These are phyloP conservation scores for Perca flavescens DNA, from an alignment of 2,113 vertebrate species.

Conservation along the genomic window DNA sequence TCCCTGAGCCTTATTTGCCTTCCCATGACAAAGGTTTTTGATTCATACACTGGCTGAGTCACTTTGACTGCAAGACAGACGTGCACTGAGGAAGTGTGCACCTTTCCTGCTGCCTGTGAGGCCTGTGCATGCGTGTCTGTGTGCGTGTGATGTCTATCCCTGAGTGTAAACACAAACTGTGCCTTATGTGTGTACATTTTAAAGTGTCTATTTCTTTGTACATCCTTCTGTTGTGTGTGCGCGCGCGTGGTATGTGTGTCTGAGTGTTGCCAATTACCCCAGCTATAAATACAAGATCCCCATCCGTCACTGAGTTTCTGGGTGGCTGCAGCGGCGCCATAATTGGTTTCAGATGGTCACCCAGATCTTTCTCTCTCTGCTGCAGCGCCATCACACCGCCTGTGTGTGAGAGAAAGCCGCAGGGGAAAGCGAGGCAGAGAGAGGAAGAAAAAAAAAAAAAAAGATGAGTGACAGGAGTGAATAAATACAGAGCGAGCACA, in stretches of 20 bases:
- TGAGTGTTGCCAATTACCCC: slow-evolving; percentile 99
- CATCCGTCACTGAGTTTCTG: slow-evolving; percentile 98
- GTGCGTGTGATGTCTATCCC: slow-evolving; percentile 77
- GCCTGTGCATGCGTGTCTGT: slow-evolving; percentile 46
- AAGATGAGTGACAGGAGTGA: slow-evolving; percentile 90
- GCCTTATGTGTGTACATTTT: slow-evolving; percentile 60
- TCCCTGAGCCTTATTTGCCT: slow-evolving; percentile 63
- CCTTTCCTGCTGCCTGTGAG: slow-evolving; percentile 65
- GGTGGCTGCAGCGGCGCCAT: slow-evolving; percentile 95
- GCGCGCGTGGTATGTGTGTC: slow-evolving; percentile 85
- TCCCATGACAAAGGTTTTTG: slow-evolving; percentile 70
- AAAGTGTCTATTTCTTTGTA: slow-evolving; percentile 76
- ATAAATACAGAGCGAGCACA: slow-evolving; percentile 84
- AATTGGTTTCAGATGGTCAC: slow-evolving; percentile 98
- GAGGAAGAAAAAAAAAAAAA: slow-evolving; percentile 48
- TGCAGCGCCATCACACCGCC: slow-evolving; percentile 86
- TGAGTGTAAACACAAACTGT: slow-evolving; percentile 72
- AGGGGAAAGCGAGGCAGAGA: slow-evolving; percentile 73
- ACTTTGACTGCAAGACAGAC: slow-evolving; percentile 41
- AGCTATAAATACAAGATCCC: slow-evolving; percentile 96
- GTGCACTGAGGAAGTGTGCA: slow-evolving; percentile 38
- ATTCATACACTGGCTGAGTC: slow-evolving; percentile 53
- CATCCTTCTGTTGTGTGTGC: slow-evolving; percentile 41
- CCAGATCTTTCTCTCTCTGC: slow-evolving; percentile 81
- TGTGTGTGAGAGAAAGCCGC: slow-evolving; percentile 88